phyloP scores from a whole-genome alignment of 2,113 vertebrate species.

The Tor tambroides region DNA sequence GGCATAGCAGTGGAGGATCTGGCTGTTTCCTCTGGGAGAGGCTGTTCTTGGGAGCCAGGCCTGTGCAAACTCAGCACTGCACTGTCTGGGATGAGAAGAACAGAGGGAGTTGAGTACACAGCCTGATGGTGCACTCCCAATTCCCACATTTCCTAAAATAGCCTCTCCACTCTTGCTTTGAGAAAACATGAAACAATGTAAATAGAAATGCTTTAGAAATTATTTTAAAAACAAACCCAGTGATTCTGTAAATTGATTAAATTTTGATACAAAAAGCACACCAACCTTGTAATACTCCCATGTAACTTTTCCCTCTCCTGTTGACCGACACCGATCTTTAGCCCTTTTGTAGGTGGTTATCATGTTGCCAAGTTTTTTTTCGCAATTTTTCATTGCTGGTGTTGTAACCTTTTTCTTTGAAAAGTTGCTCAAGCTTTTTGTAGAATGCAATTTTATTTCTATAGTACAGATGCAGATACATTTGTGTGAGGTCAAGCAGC shows the following conservation, averaged over 20 bases:
- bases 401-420: conserved; percentile 1
- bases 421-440: neutral
- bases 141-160: neutral
- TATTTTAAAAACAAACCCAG: too few relatives aligned
- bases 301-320: neutral
- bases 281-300: conserved; percentile 2
- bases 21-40: neutral
- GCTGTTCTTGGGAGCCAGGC: too few relatives aligned
- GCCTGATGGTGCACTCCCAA: neutral
- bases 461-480: neutral
- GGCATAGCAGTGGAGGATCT: neutral
- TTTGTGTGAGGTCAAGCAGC: neutral
- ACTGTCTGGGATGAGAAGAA: neutral
- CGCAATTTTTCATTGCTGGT: neutral
- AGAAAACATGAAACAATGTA: neutral
- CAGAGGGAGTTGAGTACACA: neutral
- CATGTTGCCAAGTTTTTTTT: neutral
- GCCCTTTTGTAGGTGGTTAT: too few relatives aligned
- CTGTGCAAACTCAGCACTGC: too few relatives aligned
- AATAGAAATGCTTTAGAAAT: too few relatives aligned
- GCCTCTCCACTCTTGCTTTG: neutral
- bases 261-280: neutral
- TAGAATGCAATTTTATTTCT: neutral
- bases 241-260: neutral
- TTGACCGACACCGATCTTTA: neutral